Base-by-base conservation (phyloP, 1,140 invertebrate genomes). In the Nilaparvata lugens region DNA sequence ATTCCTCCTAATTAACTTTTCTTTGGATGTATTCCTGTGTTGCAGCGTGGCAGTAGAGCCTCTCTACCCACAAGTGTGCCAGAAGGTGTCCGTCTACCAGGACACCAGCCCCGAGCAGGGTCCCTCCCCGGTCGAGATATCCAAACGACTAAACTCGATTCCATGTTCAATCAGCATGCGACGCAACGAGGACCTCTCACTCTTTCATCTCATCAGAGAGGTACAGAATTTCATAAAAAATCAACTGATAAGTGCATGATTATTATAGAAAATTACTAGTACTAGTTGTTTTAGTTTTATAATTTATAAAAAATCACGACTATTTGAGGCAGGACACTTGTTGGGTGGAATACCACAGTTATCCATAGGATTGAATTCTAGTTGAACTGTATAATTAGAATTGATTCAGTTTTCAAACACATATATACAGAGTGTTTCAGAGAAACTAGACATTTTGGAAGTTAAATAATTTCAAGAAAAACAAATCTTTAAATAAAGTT, bases 11-110 rank as follows among this genome's bases (percentile, higher is more conserved):
- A n/a, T n/a, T n/a, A n/a, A n/a, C n/a, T n/a, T n/a, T n/a, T n/a
- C n/a, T n/a, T n/a, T 45, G 3, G 42, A 4, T 45, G 14, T 45
- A 2, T 45, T 48, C 18, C 21, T 35, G 5, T 48, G 21, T 48
- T 79, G 57, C 74, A 95, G 93, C 70, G 85, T 97, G 67, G 91
- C 89, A 1, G 84, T 97, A 9, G 92, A 97, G 70, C 95, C 95
- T 0, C 71, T 96, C 11, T 95, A 94, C 73, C 94, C 95, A 4
- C 89, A 92, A 79, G 81, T 92, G 0, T 94, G 91, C 70, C 85
- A 89, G 67, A 81, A 82, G 67, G 76, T 81, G 31, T 76, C 78
- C 65, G 82, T 83, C 23, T 81, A 79, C 66, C 70, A 72, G 63
- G 52, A 52, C 6, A 60, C 76, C 62, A 69, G 78, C 45, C 68